These are phyloP conservation scores for Melanophora roralis DNA, from an alignment of 2,888 invertebrate species.

Conservation along the genomic window DNA sequence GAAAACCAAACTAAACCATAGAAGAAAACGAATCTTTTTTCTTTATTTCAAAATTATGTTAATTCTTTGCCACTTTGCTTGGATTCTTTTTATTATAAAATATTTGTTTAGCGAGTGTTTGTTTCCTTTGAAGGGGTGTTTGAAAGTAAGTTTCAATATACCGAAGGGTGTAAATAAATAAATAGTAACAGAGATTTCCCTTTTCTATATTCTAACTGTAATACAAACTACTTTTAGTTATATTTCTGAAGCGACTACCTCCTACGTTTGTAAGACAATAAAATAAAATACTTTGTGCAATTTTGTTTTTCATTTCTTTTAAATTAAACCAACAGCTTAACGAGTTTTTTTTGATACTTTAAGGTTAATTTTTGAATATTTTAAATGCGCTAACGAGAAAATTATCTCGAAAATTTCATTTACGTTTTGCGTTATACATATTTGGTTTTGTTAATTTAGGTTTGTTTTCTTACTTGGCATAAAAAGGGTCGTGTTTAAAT, in stretches of 20 bases:
- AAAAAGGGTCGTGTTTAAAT: too few species aligned
- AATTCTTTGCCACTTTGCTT: slow-evolving; percentile 47
- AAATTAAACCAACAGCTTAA: slow-evolving; percentile 39
- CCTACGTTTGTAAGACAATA: not conserved
- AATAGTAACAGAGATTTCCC: slow-evolving; percentile 23
- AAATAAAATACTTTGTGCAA: not conserved
- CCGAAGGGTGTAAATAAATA: not conserved
- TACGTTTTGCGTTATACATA: not conserved
- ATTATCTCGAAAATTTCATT: slow-evolving; percentile 47
- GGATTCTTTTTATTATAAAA: not conserved
- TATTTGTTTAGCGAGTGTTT: not conserved
- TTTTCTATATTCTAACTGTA: not conserved
- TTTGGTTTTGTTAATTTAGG: too few species aligned
- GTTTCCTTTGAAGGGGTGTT: not conserved
- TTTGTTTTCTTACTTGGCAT: too few species aligned
- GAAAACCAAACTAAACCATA: not conserved
- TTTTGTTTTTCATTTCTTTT: not conserved
- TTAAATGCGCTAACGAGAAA: slow-evolving; percentile 58
- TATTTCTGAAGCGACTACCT: not conserved
- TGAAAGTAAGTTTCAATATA: not conserved
- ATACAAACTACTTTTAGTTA: not conserved
- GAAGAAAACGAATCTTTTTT: slow-evolving; percentile 13
- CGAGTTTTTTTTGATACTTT: slow-evolving; percentile 52
- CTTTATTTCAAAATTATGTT: slow-evolving; percentile 51
- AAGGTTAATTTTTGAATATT: slow-evolving; percentile 57